Conservation (phyloP, 2,888 invertebrate genomes). For the Metallyticus violacea region DNA sequence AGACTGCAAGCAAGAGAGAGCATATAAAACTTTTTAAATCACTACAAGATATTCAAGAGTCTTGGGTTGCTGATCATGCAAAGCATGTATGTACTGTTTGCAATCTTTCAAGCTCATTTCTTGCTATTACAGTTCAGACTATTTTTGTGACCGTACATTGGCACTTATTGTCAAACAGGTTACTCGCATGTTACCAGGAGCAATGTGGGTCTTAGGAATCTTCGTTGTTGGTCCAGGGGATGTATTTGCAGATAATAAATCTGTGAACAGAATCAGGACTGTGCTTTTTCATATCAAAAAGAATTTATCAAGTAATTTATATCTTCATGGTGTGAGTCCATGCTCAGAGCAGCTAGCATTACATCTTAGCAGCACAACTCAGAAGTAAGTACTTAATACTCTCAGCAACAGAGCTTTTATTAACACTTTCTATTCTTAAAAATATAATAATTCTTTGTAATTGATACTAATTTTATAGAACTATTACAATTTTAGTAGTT, state of each 20-base stretch:
- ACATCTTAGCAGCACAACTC: conserved; percentile 50
- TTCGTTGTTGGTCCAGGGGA: conserved; percentile 71
- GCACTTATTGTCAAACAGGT: conserved; percentile 48
- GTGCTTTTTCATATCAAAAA: conserved; percentile 58
- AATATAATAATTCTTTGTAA: no score
- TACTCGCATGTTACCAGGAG: conserved; percentile 87
- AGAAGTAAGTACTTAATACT: conserved; percentile 45
- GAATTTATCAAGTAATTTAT: conserved; percentile 53
- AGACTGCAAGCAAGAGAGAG: conserved; percentile 43
- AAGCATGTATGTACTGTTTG: conserved; percentile 56
- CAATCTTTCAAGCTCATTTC: neutral
- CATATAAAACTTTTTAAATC: conserved; percentile 47
- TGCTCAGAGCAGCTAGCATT: conserved; percentile 63
- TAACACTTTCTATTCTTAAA: no score
- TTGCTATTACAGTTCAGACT: neutral
- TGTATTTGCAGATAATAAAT: conserved; percentile 56
- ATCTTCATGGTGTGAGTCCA: conserved; percentile 58
- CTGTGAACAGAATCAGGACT: conserved; percentile 57
- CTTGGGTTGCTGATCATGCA: conserved; percentile 76
- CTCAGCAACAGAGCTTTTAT: no score
- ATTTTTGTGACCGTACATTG: neutral
- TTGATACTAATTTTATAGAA: no score
- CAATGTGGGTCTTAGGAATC: conserved; percentile 80
- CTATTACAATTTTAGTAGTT: no score
- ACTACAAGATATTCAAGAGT: conserved; percentile 60